Conservation (phyloP, 2,888 invertebrate genomes). For the Elmis aenea region DNA sequence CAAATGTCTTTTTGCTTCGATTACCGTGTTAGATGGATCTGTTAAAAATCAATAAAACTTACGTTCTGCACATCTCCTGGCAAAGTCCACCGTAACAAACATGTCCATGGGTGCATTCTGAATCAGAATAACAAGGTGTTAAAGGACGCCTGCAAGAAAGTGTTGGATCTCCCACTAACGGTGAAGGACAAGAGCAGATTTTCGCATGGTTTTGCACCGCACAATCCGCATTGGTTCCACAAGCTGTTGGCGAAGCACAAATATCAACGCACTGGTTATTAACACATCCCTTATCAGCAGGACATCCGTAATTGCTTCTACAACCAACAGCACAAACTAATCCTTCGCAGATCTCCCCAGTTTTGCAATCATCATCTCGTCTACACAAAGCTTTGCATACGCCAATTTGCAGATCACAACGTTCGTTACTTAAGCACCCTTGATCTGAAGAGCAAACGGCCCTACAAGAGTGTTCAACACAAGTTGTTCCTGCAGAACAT, state of each 20-base stretch:
- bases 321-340: constrained; percentile 77
- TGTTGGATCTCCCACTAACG: constrained; percentile 70
- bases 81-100: constrained; percentile 75
- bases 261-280: constrained; percentile 75
- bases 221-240: constrained; percentile 80
- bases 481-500: constrained; percentile 66
- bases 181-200: constrained; percentile 66
- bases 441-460: constrained; percentile 71
- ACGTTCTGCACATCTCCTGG: constrained; percentile 72
- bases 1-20: no score
- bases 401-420: constrained; percentile 62
- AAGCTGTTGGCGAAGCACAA: constrained; percentile 71
- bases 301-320: constrained; percentile 73
- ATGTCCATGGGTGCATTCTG: constrained; percentile 66
- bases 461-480: constrained; percentile 69
- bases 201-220: constrained; percentile 65
- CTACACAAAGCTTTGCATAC: constrained; percentile 81
- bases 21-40: constrained; percentile 1
- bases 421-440: constrained; percentile 78
- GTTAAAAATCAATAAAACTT: constrained; percentile 30
- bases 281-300: constrained; percentile 65
- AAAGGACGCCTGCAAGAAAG: constrained; percentile 67
- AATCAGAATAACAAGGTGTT: constrained; percentile 58
- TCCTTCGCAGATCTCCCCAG: constrained; percentile 81
- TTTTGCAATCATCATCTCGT: constrained; percentile 79